A percentile compares a stretch with the other conserved stretches of the same genome.
phyloP scores from a whole-genome alignment of 2,888 invertebrate species.

The Himalopsyche kuldschensis region DNA sequence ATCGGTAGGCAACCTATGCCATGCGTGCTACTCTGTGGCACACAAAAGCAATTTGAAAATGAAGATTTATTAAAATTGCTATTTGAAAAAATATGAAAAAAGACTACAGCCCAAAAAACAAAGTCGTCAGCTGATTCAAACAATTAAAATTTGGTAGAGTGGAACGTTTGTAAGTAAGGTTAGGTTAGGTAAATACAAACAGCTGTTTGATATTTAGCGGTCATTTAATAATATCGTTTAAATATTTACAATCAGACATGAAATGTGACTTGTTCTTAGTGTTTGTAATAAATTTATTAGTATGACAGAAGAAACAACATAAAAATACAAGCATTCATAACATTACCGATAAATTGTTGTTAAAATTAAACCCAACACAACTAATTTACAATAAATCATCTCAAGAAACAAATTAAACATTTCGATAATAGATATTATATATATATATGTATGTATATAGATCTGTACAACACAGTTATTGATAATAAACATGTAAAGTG shows the following conservation, averaged over 20 bases:
- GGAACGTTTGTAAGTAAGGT: no score
- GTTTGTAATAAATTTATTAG: background rate
- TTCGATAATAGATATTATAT: background rate
- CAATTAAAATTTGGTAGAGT: no score
- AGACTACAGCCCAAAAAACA: background rate
- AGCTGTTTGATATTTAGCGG: slow-evolving; percentile 24
- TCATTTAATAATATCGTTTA: slow-evolving; percentile 34
- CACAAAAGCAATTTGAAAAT: no score
- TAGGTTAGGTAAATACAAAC: background rate
- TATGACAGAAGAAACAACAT: slow-evolving; percentile 6
- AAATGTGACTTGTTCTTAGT: slow-evolving; percentile 3
- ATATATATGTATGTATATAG: background rate
- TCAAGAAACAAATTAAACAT: background rate
- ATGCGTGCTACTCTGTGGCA: no score
- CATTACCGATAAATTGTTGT: slow-evolving; percentile 5
- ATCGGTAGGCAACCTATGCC: no score
- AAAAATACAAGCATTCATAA: slow-evolving; percentile 6
- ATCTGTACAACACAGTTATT: background rate
- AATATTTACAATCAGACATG: slow-evolving; percentile 36
- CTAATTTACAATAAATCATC: background rate
- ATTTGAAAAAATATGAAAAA: no score
- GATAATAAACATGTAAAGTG: background rate
- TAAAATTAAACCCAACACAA: background rate
- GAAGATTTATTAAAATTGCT: no score
- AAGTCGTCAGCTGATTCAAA: no score